Percentiles rank a stretch among this genome's conserved stretches.
phyloP scores from a whole-genome alignment of 2,797 vertebrate genomes.

The Numenius phaeopus region DNA sequence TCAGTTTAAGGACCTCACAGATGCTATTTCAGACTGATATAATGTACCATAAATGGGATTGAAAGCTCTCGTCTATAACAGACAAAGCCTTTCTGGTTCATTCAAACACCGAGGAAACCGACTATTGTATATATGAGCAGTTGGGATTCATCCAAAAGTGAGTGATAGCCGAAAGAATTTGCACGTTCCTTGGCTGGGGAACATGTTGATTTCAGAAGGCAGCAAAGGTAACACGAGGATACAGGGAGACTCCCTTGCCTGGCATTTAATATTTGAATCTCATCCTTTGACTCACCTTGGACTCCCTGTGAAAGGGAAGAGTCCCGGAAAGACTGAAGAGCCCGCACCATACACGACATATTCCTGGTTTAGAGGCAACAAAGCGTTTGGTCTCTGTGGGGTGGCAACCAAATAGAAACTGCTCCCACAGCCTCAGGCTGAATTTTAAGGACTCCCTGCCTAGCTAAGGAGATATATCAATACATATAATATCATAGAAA shows the following conservation, averaged over 20 bases:
- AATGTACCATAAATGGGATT: conserved; percentile 59
- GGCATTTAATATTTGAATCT: background rate
- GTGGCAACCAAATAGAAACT: background rate
- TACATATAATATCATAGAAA: background rate
- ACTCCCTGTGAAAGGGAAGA: background rate
- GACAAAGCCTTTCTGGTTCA: conserved; percentile 54
- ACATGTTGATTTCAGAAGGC: conserved; percentile 49
- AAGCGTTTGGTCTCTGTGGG: background rate
- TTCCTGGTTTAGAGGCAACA: background rate
- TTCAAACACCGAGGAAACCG: background rate
- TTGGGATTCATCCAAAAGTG: conserved; percentile 59
- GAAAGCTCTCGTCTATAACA: conserved; percentile 44
- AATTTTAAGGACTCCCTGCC: background rate
- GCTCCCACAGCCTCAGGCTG: background rate
- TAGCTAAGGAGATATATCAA: background rate
- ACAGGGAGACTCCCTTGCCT: conserved; percentile 39
- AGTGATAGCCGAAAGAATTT: conserved; percentile 50
- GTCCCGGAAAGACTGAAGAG: background rate
- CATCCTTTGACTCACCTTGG: background rate
- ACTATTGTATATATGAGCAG: conserved; percentile 3
- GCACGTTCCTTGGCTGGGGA: conserved; percentile 26
- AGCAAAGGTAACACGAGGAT: conserved; percentile 52
- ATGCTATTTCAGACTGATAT: conserved; percentile 54
- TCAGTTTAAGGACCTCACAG: conserved; percentile 32
- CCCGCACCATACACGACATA: background rate